Conservation (phyloP, 2,113 vertebrate species). For the Larimichthys crocea region DNA sequence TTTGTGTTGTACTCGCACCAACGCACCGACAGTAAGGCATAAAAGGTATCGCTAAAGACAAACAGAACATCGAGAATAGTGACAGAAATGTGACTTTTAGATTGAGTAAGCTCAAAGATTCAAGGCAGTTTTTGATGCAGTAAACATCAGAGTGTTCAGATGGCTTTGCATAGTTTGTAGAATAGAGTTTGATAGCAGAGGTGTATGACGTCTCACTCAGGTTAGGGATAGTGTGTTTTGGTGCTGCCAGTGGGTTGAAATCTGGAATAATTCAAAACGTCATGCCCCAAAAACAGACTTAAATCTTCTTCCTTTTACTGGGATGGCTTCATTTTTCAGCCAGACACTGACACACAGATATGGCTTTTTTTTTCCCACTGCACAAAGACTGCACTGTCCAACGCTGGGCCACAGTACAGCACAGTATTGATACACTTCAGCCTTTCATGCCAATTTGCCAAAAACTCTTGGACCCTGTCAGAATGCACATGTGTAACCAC, state of each 20-base stretch:
- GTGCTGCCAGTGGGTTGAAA: not conserved
- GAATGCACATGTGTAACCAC: slow-evolving; percentile 5
- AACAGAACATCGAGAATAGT: not conserved
- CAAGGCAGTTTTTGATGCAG: not conserved
- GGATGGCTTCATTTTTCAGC: slow-evolving; percentile 8
- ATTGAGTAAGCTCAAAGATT: not conserved
- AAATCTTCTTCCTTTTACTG: not conserved
- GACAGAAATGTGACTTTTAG: slow-evolving; percentile 19
- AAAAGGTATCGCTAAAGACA: slow-evolving; percentile 45
- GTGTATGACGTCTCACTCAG: not conserved
- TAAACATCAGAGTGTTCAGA: slow-evolving; percentile 13
- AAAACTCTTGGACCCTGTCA: slow-evolving; percentile 6
- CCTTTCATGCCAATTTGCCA: not conserved
- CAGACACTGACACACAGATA: slow-evolving; percentile 14
- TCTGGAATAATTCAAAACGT: not conserved
- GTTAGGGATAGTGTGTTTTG: slow-evolving; percentile 8
- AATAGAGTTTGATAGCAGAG: not conserved
- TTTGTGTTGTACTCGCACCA: slow-evolving; percentile 36
- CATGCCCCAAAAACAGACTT: not conserved
- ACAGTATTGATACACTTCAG: not conserved
- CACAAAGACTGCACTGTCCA: slow-evolving; percentile 45
- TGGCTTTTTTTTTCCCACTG: slow-evolving; percentile 18
- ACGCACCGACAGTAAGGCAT: slow-evolving; percentile 28
- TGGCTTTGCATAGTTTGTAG: slow-evolving; percentile 30
- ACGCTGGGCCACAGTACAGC: not conserved